Evolutionary conservation across 2,888 invertebrate genomes (phyloP), one percentile per base, ranked within the genome.

Genomic region (Oscheius myriophilus): DNA sequence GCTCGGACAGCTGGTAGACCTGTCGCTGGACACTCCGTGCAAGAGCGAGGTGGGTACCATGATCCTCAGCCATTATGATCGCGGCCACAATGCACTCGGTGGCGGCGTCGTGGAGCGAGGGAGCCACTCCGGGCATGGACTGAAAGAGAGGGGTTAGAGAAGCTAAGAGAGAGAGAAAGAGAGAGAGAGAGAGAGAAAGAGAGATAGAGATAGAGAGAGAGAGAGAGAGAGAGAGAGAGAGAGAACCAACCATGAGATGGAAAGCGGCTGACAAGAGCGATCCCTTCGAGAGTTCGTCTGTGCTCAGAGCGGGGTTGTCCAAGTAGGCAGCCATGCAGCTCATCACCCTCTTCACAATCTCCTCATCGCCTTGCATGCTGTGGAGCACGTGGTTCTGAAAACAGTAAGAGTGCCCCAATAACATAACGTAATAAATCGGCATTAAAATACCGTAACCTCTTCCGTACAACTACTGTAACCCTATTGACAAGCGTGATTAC

Each of bases 311-410:
- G 82, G 92, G 92, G 14, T 95, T 91, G 66, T 92, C 91, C 79
- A 95, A 91, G 95, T 96, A 96, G 11, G 95, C 93, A 0, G 93
- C 93, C 87, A 95, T 92, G 88, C 95, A 96, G 12, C 52, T 52
- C 12, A 81, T 62, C 2, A 74, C 72, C 42, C 69, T 52, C 42
- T 73, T 75, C 25, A 75, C n/a, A 23, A 75, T 57, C 23, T 71
- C 74, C 12, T 55, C 57, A 57, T 75, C 67, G 6, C 52, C n/a
- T 26, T 71, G 70, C 25, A 61, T 65, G n/a, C 69, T 69, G 7
- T 61, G 45, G n/a, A 77, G 62, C 9, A 71, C 77, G 25, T 54
- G 16, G 42, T 39, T 46, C 33, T 9, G 26, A 61, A 26, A 7
- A 45, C 18, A 9, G 23, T 58, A 3, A 16, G n/a, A 21, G 7